These are phyloP conservation scores for Littorina saxatilis DNA, from an alignment of 1,140 invertebrate species.

Conservation along the genomic window DNA sequence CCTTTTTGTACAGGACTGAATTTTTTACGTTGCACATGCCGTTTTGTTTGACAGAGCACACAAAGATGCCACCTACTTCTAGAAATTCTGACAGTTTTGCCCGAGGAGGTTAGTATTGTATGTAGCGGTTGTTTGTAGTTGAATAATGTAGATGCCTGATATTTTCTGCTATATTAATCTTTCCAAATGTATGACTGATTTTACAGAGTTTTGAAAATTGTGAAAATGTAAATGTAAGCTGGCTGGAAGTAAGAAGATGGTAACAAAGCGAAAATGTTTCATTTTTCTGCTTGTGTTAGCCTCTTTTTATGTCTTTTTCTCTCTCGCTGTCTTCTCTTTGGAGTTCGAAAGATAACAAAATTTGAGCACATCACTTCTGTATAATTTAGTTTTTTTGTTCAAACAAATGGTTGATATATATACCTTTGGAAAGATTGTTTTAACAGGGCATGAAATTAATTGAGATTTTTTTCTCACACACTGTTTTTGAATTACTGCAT, in stretches of 20 bases:
- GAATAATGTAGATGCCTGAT: constrained; percentile 13
- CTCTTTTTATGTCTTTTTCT: too few relatives aligned
- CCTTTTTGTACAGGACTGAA: constrained; percentile 14
- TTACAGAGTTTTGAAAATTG: too few relatives aligned
- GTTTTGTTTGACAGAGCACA: constrained; percentile 37
- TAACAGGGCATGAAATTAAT: constrained; percentile 25
- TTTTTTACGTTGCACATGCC: constrained; percentile 29
- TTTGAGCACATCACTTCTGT: too few relatives aligned
- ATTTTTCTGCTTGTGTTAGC: too few relatives aligned
- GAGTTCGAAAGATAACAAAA: background rate
- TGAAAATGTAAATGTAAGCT: too few relatives aligned
- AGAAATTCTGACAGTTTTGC: constrained; percentile 85
- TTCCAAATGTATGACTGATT: background rate
- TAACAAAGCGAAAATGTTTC: too few relatives aligned
- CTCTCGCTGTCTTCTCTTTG: too few relatives aligned
- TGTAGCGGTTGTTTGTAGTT: constrained; percentile 1
- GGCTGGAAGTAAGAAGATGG: too few relatives aligned
- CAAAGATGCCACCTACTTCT: constrained; percentile 81
- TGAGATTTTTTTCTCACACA: background rate
- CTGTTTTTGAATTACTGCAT: background rate
- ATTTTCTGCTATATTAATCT: background rate
- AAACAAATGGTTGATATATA: too few relatives aligned
- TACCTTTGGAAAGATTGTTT: too few relatives aligned
- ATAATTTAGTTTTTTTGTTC: too few relatives aligned
- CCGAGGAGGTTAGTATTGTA: constrained; percentile 84